Evolutionary conservation across 2,888 invertebrate species (phyloP), one percentile per base, ranked within the genome.

Genomic region (Lasioglossum oenotherae): DNA sequence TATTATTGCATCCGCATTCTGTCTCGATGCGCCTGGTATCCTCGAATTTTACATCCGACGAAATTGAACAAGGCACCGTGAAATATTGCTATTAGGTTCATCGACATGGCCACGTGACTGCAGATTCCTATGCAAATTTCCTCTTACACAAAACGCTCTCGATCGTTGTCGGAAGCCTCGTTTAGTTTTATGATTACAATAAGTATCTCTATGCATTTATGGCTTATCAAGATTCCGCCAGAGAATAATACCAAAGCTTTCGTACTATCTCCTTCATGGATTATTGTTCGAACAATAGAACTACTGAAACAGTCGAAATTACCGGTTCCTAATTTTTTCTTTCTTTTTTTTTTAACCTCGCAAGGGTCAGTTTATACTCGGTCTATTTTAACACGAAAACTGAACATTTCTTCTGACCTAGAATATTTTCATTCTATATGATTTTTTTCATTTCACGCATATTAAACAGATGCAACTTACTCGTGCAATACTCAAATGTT

Each of bases 1-100:
- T 77, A 80, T 80, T 49, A 69, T 77, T 74, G 73, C 76, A 69
- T 69, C 79, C 74, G 72, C 85, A 78, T 84, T 78, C 76, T 80
- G 74, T 73, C 73, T 44, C 53, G 35, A n/a, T 46, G 53, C 53
- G 53, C 3, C 23, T 8, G 23, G 49, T 12, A 44, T 74, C 49
- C 23, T 35, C 31, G 4, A 49, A 74, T 19, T 35, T 74, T 74
- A 49, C 12, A 49, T 19, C 10, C 49, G 49, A 74, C 31, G 35
- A 74, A 74, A 31, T 74, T 74, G 49, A 19, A 73, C 46, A 10
- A 31, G 19, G 31, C 49, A 35, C 46, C n/a, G 46, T 69, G 23
- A 38, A 69, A 35, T 38, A 69, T 69, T 41, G 14, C 23, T 31
- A 38, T 41, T 23, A 38, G 23, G 38, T 35, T 69, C 19, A 69